phyloP scores from a whole-genome alignment of 2,113 vertebrate genomes.

The Lasiurus borealis region DNA sequence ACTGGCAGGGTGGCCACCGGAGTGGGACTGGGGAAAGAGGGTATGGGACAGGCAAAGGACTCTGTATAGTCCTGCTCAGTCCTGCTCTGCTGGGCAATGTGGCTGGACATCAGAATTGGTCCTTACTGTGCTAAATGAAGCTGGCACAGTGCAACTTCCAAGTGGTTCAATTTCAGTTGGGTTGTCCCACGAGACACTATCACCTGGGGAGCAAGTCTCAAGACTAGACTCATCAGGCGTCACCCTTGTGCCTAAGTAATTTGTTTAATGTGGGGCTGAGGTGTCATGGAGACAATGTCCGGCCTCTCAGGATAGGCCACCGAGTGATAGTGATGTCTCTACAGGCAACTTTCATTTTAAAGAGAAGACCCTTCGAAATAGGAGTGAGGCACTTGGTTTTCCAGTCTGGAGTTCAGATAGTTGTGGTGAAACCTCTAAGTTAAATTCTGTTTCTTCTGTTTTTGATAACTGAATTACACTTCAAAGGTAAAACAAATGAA shows the following conservation, averaged over 20 bases:
- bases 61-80: background rate
- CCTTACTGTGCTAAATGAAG: background rate
- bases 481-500: slow-evolving; percentile 70
- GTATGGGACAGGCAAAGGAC: fast-evolving
- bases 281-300: background rate
- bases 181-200: background rate
- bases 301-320: background rate
- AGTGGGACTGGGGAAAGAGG: background rate
- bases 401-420: background rate
- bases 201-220: background rate
- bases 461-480: slow-evolving; percentile 64
- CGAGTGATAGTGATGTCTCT: background rate
- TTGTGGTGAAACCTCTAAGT: background rate
- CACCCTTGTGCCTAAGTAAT: background rate
- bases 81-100: background rate
- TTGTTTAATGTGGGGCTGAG: background rate
- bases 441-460: slow-evolving; percentile 43
- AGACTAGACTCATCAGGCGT: background rate
- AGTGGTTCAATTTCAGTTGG: background rate
- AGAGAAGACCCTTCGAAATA: background rate
- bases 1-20: background rate
- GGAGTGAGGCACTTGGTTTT: background rate
- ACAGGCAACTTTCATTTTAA: background rate
- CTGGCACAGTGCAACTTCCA: background rate
- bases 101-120: background rate